These are phyloP conservation scores for Apis dorsata DNA, from an alignment of 1,140 invertebrate species.

Conservation along the genomic window DNA sequence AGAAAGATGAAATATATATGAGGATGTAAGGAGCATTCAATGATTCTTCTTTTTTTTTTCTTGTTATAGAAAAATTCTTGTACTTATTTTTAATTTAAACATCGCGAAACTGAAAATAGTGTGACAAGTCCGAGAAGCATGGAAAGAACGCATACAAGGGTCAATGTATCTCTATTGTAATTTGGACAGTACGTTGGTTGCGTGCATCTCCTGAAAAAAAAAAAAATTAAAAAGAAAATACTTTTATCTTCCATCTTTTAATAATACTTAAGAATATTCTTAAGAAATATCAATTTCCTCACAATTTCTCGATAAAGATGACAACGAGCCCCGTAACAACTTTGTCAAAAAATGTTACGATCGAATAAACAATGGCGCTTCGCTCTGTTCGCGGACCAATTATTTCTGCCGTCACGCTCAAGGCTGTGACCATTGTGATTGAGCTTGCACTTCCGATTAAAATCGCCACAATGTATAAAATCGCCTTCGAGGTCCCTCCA, in stretches of 20 bases:
- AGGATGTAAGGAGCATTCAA: neutral
- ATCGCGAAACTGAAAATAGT: constrained; percentile 70
- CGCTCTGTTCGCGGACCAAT: constrained; percentile 93
- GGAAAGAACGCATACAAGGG: constrained; percentile 87
- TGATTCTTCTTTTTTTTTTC: neutral
- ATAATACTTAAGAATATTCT: constrained; percentile 33
- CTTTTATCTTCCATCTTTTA: too few relatives aligned
- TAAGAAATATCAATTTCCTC: constrained; percentile 67
- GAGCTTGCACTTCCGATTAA: constrained; percentile 89
- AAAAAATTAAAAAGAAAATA: too few relatives aligned
- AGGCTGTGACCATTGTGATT: constrained; percentile 92
- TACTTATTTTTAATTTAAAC: constrained; percentile 25
- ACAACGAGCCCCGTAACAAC: constrained; percentile 93
- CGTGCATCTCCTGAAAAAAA: constrained; percentile 83
- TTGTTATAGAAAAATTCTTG: neutral
- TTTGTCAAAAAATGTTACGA: constrained; percentile 97
- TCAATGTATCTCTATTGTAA: constrained; percentile 89
- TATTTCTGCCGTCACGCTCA: constrained; percentile 95
- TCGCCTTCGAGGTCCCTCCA: constrained; percentile 58
- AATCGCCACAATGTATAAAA: constrained; percentile 74
- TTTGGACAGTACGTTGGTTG: constrained; percentile 83
- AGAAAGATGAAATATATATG: neutral
- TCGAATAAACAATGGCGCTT: constrained; percentile 95
- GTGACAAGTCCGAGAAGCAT: constrained; percentile 85
- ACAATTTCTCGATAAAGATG: constrained; percentile 91